Base-by-base conservation (phyloP, 2,797 vertebrate species). In the Sciurus vulgaris region DNA sequence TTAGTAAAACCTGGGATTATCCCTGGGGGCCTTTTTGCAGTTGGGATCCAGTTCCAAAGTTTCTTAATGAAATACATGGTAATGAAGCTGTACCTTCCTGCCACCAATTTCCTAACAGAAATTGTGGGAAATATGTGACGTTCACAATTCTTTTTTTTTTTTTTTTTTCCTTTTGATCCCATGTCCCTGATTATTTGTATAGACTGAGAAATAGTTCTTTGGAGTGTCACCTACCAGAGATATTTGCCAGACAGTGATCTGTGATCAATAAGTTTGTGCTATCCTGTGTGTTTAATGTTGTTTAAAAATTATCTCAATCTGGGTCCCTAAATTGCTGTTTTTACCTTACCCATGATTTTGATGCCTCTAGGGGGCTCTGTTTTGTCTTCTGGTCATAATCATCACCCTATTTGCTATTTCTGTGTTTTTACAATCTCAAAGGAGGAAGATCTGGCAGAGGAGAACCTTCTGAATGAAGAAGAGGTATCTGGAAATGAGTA, bases 141-240 rank as follows among this genome's bases (percentile, higher is more conserved):
- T 30, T 82, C 22, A 70, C 3, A 79, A 70, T 85, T 91, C 54
- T 5, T 83, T 77, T 74, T 65, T 94, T 38, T 38, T 38, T 38
- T 38, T 4, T 38, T 38, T 3, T 38, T 38, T 38, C 5, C 38
- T 38, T 38, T 69, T 15, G 51, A 26, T 86, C 76, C 56, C 12
- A 18, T 67, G 56, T 47, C 35, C 24, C n/a, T 67, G 22, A n/a
- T 10, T 78, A 1, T 74, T 49, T 83, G 72, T 41, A 20, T 18
- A 91, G 83, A 92, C n/a, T 70, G 41, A 44, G 63, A 94, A 93
- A 86, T 44, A 93, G 33, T 26, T 59, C 11, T 41, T 94, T 87
- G 11, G 56, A 91, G 61, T 51, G 15, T 94, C 7, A 9, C 26
- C 13, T 59, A 47, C n/a, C 41, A 59, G 41, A 94, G 35, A 28